Evolutionary conservation across 2,113 vertebrate species (phyloP).

Genomic region (Lates calcarifer): DNA sequence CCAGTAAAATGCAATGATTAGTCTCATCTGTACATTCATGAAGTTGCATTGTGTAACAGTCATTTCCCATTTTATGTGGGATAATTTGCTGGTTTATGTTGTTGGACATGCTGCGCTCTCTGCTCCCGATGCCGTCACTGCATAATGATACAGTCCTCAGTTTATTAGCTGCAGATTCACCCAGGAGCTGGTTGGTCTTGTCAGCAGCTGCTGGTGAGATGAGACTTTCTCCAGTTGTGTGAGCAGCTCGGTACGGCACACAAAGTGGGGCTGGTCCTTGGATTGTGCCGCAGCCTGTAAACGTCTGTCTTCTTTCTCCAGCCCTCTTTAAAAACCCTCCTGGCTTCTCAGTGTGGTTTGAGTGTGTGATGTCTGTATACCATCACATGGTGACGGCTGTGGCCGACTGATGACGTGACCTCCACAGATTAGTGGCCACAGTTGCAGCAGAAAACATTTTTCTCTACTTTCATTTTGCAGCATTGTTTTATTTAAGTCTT

Average conservation of each 20-base stretch:
- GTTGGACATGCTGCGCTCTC: neutral
- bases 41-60: conserved; percentile 2
- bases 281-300: conserved; percentile 7
- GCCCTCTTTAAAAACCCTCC: no score
- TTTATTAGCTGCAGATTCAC: conserved; percentile 33
- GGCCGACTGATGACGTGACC: neutral
- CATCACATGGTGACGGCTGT: neutral
- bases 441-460: no score
- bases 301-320: conserved; percentile 10
- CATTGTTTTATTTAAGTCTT: neutral
- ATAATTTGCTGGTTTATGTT: conserved; percentile 17
- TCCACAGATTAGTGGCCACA: neutral
- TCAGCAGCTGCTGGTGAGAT: conserved; percentile 34
- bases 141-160: conserved; percentile 11
- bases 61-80: conserved; percentile 2
- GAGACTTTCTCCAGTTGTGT: conserved; percentile 46
- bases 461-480: neutral
- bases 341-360: conserved; percentile 10
- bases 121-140: neutral
- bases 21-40: conserved; percentile 21
- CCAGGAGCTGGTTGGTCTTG: conserved; percentile 36
- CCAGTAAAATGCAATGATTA: conserved; percentile 3
- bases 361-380: conserved; percentile 20
- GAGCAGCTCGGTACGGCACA: conserved; percentile 40
- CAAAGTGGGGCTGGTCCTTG: neutral